These are phyloP conservation scores for Siderastrea radians DNA, from an alignment of 92 coral and sea anemone species.

Conservation along the genomic window DNA sequence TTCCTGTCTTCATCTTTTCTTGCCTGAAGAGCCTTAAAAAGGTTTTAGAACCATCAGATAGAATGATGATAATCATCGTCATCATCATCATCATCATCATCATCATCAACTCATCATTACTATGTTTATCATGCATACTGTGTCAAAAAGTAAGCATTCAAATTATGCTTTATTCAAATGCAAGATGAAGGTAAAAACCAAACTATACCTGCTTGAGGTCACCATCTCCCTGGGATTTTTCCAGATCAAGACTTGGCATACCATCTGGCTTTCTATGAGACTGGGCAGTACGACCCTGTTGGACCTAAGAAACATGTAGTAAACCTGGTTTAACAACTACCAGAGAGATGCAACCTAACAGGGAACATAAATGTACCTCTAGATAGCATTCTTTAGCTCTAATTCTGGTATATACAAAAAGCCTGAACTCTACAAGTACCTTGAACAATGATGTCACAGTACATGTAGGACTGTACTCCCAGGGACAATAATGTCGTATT, in stretches of 20 bases:
- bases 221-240: constrained; percentile 77
- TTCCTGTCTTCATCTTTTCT: background rate
- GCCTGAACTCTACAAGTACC: too few relatives aligned
- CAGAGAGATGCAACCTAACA: background rate
- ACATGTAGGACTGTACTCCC: too few relatives aligned
- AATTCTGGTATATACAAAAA: too few relatives aligned
- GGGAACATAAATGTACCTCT: too few relatives aligned
- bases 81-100: too few relatives aligned
- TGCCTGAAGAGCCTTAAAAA: constrained; percentile 25
- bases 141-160: too few relatives aligned
- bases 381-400: too few relatives aligned
- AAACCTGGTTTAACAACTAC: background rate
- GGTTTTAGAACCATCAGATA: background rate
- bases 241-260: constrained; percentile 87
- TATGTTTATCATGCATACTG: too few relatives aligned
- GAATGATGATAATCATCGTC: background rate
- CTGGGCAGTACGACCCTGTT: constrained; percentile 35
- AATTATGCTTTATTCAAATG: too few relatives aligned
- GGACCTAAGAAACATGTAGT: background rate
- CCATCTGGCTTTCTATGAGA: constrained; percentile 78
- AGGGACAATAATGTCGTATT: too few relatives aligned
- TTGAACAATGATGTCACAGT: too few relatives aligned
- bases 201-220: constrained; percentile 71
- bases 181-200: background rate
- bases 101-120: too few relatives aligned